Base-by-base conservation (phyloP, 1,140 invertebrate species). In the Zaprionus tsacasi region DNA sequence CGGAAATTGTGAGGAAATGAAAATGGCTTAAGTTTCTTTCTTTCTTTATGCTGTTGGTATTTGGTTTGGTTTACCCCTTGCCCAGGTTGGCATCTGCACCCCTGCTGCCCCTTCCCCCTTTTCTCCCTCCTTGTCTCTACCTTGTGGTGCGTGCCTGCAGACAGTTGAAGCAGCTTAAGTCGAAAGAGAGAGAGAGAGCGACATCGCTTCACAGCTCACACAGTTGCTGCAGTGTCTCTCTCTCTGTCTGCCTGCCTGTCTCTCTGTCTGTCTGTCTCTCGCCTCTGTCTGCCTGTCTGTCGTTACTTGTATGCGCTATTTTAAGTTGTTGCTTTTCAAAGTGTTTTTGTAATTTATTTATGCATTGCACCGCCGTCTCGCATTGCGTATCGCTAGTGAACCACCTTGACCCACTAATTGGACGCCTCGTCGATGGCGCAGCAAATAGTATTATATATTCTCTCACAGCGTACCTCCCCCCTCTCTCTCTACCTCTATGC, bases 341-440 rank as follows among this genome's bases (percentile, higher is more conserved):
- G 21, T 21, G 21, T 57, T 57, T 66, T 21, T 38, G 52, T 74
- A 74, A 74, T 76, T 73, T 77, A 72, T 77, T 77, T 77, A 48
- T 80, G 75, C 61, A 57, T 15, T 80, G 70, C 70, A 50, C 17
- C 17, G 45, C 11, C 15, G 45, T 2, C 21, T 21, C 45, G 11
- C 45, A 67, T 50, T 74, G 70, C 70, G 76, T 70, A 73, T 70
- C 85, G 69, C 57, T 25, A 87, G 85, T 88, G 70, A 85, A 85
- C 85, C 85, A 89, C 85, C 85, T 88, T 88, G 85, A 88, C 85
- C 85, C 85, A 88, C 85, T 89, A 88, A 88, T 89, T 88, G 85
- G 61, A 72, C 63, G 85, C 45, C 85, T 88, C 68, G 73, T 71
- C 55, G 60, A 38, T 57, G 56, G 11, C 36, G 17, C 21, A 6